Conservation (phyloP, 1,140 invertebrate species). For the Zaprionus nigranus region DNA sequence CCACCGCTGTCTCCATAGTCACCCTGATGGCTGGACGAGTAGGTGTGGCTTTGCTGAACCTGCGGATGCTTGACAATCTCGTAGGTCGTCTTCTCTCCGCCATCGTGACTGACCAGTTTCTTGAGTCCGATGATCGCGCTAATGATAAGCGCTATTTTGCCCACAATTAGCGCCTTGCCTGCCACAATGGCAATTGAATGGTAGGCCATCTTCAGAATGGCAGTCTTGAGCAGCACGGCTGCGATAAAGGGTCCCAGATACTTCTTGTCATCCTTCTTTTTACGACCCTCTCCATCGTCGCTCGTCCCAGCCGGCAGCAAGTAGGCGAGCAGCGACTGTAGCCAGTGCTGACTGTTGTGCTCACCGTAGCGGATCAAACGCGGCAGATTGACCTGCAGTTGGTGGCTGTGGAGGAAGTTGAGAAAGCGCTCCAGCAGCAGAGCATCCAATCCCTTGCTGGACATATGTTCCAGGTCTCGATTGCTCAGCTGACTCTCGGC, state of each 20-base stretch:
- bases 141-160: conserved; percentile 89
- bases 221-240: conserved; percentile 88
- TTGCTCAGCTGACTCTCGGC: conserved; percentile 85
- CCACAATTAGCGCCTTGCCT: conserved; percentile 88
- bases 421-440: conserved; percentile 86
- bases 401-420: conserved; percentile 87
- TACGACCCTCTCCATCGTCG: conserved; percentile 80
- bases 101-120: conserved; percentile 88
- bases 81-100: conserved; percentile 91
- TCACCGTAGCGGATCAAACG: conserved; percentile 77
- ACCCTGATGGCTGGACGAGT: conserved; percentile 90
- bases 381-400: conserved; percentile 86
- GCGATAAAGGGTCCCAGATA: conserved; percentile 87
- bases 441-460: conserved; percentile 85
- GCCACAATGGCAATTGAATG: conserved; percentile 90
- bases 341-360: conserved; percentile 76
- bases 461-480: conserved; percentile 85
- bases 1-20: conserved; percentile 87
- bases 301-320: conserved; percentile 55
- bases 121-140: conserved; percentile 91
- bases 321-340: conserved; percentile 60
- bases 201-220: conserved; percentile 89
- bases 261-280: conserved; percentile 87
- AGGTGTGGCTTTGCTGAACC: conserved; percentile 90
- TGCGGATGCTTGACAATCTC: conserved; percentile 94